Conservation (phyloP, 2,888 invertebrate species). For the Drosophila eohydei region DNA sequence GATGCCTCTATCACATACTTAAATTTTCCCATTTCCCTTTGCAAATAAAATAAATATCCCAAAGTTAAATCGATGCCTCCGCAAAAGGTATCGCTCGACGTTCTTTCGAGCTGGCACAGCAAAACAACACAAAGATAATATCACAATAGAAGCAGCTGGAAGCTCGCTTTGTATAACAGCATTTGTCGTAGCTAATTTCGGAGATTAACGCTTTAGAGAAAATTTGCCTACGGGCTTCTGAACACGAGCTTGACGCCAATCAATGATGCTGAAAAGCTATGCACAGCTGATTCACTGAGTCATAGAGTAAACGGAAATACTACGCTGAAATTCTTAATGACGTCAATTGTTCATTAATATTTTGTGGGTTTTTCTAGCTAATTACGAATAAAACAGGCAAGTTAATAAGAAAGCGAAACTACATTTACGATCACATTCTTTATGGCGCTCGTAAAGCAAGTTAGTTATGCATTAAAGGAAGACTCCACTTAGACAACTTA, state of each 20-base stretch:
- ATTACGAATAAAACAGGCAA: slow-evolving; percentile 14
- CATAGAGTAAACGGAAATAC: slow-evolving; percentile 50
- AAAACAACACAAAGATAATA: slow-evolving; percentile 15
- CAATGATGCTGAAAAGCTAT: slow-evolving; percentile 31
- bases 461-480: slow-evolving; percentile 16
- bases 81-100: neutral
- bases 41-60: neutral
- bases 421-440: slow-evolving; percentile 19
- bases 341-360: slow-evolving; percentile 40
- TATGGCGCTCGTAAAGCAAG: slow-evolving; percentile 34
- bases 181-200: slow-evolving; percentile 57
- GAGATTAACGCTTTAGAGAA: slow-evolving; percentile 47
- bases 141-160: slow-evolving; percentile 1
- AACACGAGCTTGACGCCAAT: slow-evolving; percentile 12
- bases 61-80: neutral
- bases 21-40: neutral
- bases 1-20: neutral
- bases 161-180: slow-evolving; percentile 43
- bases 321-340: slow-evolving; percentile 46
- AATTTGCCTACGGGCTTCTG: slow-evolving; percentile 28
- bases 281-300: slow-evolving; percentile 28
- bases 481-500: neutral
- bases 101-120: neutral
- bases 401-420: slow-evolving; percentile 36
- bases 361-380: slow-evolving; percentile 54